Base-by-base conservation (phyloP, 2,888 invertebrate species). In the Bibio marci region DNA sequence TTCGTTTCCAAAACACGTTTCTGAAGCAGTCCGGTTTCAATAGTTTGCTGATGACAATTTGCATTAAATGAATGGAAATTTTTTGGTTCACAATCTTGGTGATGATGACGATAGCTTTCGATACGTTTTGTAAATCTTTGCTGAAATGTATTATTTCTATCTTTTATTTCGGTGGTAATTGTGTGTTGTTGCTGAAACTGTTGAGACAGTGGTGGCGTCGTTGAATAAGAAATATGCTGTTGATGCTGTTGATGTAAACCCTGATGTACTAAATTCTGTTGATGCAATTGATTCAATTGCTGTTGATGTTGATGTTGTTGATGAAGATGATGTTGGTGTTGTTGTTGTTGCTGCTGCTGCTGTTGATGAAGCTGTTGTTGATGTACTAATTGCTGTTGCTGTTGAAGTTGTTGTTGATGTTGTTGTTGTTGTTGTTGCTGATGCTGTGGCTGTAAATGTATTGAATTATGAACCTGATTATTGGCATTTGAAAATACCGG, bases 1-100 rank as follows among this genome's bases (percentile, higher is more conserved):
- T 88, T 91, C 58, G 80, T 81, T 64, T 92, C 92, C 51, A 90
- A 71, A 63, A 80, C 91, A 46, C 86, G 74, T 63, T 91, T 88
- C 60, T 87, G 85, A 45, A 92, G 69, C 47, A 83, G 75, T 49
- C 78, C 70, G 28, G 91, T 90, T 61, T 91, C 90, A 64, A 88
- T 76, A 51, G 82, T 77, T 59, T 91, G 87, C 58, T 88, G 88
- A 55, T 91, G 90, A 65, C 85, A 85, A 44, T 82, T 71, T 30
- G 83, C 83, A 56, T 72, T 82, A 62, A 86, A 82, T 46, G 85
- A 80, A 57, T 85, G 85, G 57, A 87, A 86, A 65, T 82, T 90
- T 45, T 88, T 72, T 44, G 87, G 86, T 56, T 80, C 78, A 58
- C 83, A 82, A 56, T 85, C 85, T 48, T 71, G 80, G 59, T 91